Base-by-base conservation (phyloP, 2,113 vertebrate genomes). In the Larimichthys crocea region DNA sequence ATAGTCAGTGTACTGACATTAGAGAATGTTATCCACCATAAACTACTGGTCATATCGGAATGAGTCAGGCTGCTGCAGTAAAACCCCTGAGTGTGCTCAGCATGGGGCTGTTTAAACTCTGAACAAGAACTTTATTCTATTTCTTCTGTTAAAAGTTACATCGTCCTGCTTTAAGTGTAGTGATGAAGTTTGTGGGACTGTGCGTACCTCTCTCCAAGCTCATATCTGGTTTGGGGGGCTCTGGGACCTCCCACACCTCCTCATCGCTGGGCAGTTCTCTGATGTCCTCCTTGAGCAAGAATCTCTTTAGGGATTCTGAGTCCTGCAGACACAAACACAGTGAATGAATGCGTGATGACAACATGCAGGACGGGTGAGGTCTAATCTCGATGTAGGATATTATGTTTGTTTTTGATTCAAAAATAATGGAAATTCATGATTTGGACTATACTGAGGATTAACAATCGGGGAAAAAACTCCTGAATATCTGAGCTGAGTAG, bases 171-270 rank as follows among this genome's bases (percentile, higher is more conserved):
- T 42, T 64, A 42, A 26, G 10, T 20, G 29, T 17, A 62, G 26
- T 59, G 56, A 29, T 59, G 56, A 24, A 10, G n/a, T 14, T 56
- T 14, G 55, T 17, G 7, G 7, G 56, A 56, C 52, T 29, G 24
- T 40, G 31, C 44, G 2, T 86, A 92, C 91, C 76, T 87, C 68
- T 87, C 9, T 93, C 91, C 74, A 71, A 75, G 57, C 73, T 63
- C 0, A 76, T 4, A 17, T 88, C 92, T 15, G 83, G 88, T 64
- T 80, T 89, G 35, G 79, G 56, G 0, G 94, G 94, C 74, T 90
- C 86, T 0, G 95, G 94, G 35, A 96, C 94, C 81, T 95, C 93
- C 95, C 95, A 96, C 29, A 29, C 83, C 84, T 93, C 91, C 86
- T 94, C 93, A 0, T 83, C 83, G 20, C 22, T 49, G 2, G 95